Conservation (phyloP, 2,888 invertebrate genomes). For the Enoplolaimus lenunculus region DNA sequence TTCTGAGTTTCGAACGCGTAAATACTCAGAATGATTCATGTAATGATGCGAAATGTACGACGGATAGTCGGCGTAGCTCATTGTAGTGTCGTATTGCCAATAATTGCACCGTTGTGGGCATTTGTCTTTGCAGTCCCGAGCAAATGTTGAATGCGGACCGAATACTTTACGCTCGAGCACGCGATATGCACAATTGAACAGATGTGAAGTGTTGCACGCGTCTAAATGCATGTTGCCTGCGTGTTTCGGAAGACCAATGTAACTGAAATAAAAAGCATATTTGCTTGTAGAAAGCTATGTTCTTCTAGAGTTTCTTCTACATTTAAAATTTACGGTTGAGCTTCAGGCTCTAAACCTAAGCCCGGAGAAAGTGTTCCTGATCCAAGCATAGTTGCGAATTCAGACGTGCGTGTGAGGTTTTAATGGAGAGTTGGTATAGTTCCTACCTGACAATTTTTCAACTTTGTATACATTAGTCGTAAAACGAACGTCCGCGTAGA, state of each 20-base stretch:
- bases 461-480: too few species aligned
- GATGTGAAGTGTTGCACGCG: not conserved
- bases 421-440: too few species aligned
- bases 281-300: too few species aligned
- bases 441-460: too few species aligned
- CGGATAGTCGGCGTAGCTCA: constrained; percentile 31
- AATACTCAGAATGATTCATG: not conserved
- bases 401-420: too few species aligned
- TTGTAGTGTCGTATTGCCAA: constrained; percentile 31
- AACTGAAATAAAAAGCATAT: not conserved
- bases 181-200: not conserved
- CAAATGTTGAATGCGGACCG: not conserved
- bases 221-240: not conserved
- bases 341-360: too few species aligned
- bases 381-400: too few species aligned
- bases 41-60: not conserved
- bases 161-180: not conserved
- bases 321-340: too few species aligned
- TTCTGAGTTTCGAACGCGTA: not conserved
- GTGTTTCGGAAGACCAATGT: not conserved
- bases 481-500: too few species aligned
- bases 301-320: too few species aligned
- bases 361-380: too few species aligned
- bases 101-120: constrained; percentile 33
- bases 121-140: constrained; percentile 26